A percentile compares a stretch with the other conserved stretches of the same genome.
phyloP scores from a whole-genome alignment of 2,888 invertebrate genomes.

The Oeneis ivallda region DNA sequence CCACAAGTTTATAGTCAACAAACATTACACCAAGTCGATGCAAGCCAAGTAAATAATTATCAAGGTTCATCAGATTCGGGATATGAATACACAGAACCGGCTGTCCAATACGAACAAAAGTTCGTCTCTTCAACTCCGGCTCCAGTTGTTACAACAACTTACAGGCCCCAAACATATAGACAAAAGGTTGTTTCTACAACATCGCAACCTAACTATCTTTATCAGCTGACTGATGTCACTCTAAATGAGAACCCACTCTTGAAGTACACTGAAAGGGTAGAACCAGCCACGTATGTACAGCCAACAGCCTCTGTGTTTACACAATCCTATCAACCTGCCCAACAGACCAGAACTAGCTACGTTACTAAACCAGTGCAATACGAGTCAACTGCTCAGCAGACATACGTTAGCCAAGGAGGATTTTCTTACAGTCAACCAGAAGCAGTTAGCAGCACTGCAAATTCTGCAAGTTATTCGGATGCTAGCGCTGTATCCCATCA shows the following conservation, averaged over 20 bases:
- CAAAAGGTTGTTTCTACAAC: conserved; percentile 65
- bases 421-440: conserved; percentile 69
- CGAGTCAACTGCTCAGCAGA: conserved; percentile 49
- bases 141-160: conserved; percentile 52
- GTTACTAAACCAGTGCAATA: conserved; percentile 55
- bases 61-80: conserved; percentile 53
- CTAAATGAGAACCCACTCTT: conserved; percentile 68
- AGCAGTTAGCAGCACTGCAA: conserved; percentile 64
- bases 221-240: conserved; percentile 65
- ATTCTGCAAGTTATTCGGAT: conserved; percentile 62
- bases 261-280: conserved; percentile 61
- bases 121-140: conserved; percentile 57
- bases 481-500: conserved; percentile 72
- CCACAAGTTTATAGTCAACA: conserved; percentile 65
- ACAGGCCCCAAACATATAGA: conserved; percentile 51
- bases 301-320: conserved; percentile 61
- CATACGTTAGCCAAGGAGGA: conserved; percentile 54
- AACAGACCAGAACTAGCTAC: conserved; percentile 60
- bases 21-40: conserved; percentile 63
- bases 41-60: conserved; percentile 50
- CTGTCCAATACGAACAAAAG: conserved; percentile 55
- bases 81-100: conserved; percentile 45
- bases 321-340: conserved; percentile 61
- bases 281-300: conserved; percentile 59
- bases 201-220: conserved; percentile 54